Evolutionary conservation across 2,888 invertebrate species (phyloP).

Genomic region (Blastobasis adustella): DNA sequence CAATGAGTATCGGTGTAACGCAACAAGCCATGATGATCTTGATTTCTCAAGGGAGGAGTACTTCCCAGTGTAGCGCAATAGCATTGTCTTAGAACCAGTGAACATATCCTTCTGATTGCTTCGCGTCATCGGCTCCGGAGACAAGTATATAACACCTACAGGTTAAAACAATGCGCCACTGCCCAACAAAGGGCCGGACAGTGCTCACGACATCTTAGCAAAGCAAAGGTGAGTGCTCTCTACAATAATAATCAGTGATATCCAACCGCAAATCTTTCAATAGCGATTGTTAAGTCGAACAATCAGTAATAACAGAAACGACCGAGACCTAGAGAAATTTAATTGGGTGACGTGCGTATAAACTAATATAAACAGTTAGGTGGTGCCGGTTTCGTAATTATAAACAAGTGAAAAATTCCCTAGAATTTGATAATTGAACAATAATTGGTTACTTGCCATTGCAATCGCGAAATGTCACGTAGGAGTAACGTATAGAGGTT

Average conservation of each 20-base stretch:
- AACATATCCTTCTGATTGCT: constrained; percentile 26
- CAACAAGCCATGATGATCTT: too few relatives aligned
- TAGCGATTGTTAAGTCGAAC: not conserved
- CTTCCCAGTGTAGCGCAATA: constrained; percentile 23
- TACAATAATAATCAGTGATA: not conserved
- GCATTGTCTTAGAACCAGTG: constrained; percentile 30
- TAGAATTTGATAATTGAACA: too few relatives aligned
- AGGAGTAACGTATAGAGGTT: too few relatives aligned
- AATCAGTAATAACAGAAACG: not conserved
- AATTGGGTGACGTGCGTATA: too few relatives aligned
- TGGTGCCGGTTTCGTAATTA: too few relatives aligned
- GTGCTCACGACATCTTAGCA: constrained; percentile 29
- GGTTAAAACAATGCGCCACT: constrained; percentile 27
- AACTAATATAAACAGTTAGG: too few relatives aligned
- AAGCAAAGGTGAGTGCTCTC: constrained; percentile 4
- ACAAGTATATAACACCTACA: constrained; percentile 42
- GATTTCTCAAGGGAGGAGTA: constrained; percentile 6
- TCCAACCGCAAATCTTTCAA: not conserved
- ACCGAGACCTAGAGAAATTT: too few relatives aligned
- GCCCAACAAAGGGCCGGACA: constrained; percentile 36
- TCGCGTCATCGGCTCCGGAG: constrained; percentile 38
- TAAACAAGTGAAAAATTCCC: too few relatives aligned
- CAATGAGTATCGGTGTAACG: not conserved
- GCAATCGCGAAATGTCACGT: too few relatives aligned
- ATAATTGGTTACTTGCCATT: too few relatives aligned